A percentile compares a stretch with the other conserved stretches of the same genome.
These are phyloP conservation scores for Pseudochirops corinnae DNA, from an alignment of 2,797 vertebrate species.

Conservation along the genomic window DNA sequence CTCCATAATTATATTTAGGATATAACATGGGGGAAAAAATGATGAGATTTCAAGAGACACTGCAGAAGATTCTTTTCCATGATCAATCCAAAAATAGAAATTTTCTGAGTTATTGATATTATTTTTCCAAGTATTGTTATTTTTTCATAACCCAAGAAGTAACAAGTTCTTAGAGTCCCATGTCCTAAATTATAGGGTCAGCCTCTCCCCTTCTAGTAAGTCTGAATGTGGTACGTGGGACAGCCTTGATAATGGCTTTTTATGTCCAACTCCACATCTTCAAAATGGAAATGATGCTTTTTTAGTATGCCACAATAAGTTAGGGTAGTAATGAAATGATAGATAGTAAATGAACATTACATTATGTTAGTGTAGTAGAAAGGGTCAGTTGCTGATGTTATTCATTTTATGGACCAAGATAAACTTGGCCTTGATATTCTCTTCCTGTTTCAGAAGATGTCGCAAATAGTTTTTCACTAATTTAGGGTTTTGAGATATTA, in stretches of 20 bases:
- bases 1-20: background rate
- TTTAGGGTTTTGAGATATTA: background rate
- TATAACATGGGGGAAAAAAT: background rate
- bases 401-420: background rate
- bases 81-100: background rate
- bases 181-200: background rate
- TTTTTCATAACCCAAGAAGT: background rate
- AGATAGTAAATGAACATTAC: background rate
- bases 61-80: background rate
- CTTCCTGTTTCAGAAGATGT: background rate
- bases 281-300: background rate
- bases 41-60: background rate
- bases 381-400: background rate
- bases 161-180: background rate
- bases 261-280: background rate
- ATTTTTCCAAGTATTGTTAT: background rate
- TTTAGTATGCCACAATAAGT: background rate
- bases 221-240: background rate
- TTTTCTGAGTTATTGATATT: background rate
- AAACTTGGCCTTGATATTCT: background rate
- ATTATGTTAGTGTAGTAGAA: background rate
- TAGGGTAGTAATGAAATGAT: background rate
- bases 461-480: background rate
- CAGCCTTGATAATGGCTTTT: background rate
- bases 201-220: background rate